Evolutionary conservation across 2,888 invertebrate species (phyloP).

Genomic region (Odontocerum albicorne): DNA sequence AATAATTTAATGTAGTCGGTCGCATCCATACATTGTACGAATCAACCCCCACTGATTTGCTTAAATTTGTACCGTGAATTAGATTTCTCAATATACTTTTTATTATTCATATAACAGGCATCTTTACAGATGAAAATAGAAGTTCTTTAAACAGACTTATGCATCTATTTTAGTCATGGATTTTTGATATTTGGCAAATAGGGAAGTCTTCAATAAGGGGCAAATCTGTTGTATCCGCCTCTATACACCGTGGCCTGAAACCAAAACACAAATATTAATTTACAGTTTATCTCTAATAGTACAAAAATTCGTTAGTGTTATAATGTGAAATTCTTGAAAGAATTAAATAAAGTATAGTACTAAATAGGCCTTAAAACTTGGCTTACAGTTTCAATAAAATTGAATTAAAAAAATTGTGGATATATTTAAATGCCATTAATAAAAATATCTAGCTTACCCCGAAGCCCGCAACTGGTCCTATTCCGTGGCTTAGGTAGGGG

Average conservation of each 20-base stretch:
- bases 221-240: slow-evolving; percentile 92
- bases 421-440: too few relatives aligned
- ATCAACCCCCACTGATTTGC: slow-evolving; percentile 28
- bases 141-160: slow-evolving; percentile 37
- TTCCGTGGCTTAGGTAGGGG: slow-evolving; percentile 92
- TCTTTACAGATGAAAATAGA: slow-evolving; percentile 37
- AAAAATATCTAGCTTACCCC: slow-evolving; percentile 74
- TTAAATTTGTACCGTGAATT: slow-evolving; percentile 36
- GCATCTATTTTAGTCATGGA: slow-evolving; percentile 36
- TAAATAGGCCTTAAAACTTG: too few relatives aligned
- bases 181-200: slow-evolving; percentile 36
- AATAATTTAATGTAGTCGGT: slow-evolving; percentile 7
- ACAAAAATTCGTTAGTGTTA: too few relatives aligned
- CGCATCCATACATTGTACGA: slow-evolving; percentile 18
- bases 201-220: slow-evolving; percentile 74
- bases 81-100: slow-evolving; percentile 35
- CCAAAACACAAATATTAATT: slow-evolving; percentile 16
- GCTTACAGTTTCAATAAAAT: neutral
- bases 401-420: slow-evolving; percentile 15
- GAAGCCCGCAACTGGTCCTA: slow-evolving; percentile 95
- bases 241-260: slow-evolving; percentile 88
- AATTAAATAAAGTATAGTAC: too few relatives aligned
- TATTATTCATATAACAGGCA: slow-evolving; percentile 36
- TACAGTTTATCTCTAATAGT: too few relatives aligned
- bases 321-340: too few relatives aligned